Conservation (phyloP, 2,113 vertebrate genomes). For the Anthoscopus minutus region DNA sequence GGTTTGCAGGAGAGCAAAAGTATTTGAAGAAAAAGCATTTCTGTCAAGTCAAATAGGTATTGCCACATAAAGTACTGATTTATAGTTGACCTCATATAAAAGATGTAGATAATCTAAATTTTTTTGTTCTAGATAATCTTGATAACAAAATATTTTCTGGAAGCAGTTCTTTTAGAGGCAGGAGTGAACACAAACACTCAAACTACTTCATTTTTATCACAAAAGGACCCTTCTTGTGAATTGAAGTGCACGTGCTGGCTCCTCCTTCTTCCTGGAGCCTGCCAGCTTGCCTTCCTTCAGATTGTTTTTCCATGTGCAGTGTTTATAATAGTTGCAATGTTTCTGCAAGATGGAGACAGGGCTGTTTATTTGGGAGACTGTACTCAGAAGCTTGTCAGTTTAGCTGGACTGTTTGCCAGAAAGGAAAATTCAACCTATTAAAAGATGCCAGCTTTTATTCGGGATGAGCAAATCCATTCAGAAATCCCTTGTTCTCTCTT, state of each 20-base stretch:
- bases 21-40: neutral
- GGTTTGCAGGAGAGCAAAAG: neutral
- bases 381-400: slow-evolving; percentile 3
- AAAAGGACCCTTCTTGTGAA: neutral
- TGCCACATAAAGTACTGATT: neutral
- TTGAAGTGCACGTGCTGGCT: neutral
- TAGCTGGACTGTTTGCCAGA: neutral
- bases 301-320: neutral
- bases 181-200: neutral
- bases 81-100: neutral
- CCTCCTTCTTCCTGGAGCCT: neutral
- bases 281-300: neutral
- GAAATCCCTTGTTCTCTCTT: neutral
- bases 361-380: slow-evolving; percentile 20
- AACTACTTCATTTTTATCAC: neutral
- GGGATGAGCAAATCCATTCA: slow-evolving; percentile 33
- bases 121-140: neutral
- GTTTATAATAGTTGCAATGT: slow-evolving; percentile 10
- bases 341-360: neutral
- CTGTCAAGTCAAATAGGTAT: neutral
- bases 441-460: slow-evolving; percentile 43
- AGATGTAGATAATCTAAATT: neutral
- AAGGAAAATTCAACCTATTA: slow-evolving; percentile 3
- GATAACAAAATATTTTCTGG: neutral
- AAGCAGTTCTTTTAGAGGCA: neutral